Conservation (phyloP, 2,113 vertebrate species). For the Dendrocopos noguchii region DNA sequence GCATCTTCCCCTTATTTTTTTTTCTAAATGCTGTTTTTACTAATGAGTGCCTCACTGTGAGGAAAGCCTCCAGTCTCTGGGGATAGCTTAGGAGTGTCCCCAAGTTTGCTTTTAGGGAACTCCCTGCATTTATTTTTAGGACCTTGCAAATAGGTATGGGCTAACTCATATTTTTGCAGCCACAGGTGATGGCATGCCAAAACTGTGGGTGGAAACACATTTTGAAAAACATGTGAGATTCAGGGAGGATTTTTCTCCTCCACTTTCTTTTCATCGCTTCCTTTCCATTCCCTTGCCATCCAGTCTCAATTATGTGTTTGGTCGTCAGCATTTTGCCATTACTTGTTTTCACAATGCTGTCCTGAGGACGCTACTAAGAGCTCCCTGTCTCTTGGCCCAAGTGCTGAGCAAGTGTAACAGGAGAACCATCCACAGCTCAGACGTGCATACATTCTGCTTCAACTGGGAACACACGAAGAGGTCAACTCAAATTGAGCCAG, state of each 20-base stretch:
- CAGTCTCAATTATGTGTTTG: background rate
- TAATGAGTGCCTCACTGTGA: background rate
- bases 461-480: background rate
- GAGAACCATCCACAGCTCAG: background rate
- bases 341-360: background rate
- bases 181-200: slow-evolving; percentile 14
- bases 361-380: background rate
- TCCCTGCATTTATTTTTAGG: slow-evolving; percentile 14
- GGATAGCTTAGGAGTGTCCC: background rate
- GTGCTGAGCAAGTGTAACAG: background rate
- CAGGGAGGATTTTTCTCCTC: background rate
- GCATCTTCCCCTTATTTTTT: background rate
- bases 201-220: background rate
- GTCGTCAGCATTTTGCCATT: background rate
- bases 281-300: background rate
- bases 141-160: background rate
- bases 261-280: background rate
- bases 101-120: background rate
- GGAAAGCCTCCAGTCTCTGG: background rate
- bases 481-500: background rate
- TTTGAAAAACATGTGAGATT: background rate
- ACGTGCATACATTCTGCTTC: background rate
- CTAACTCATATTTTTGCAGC: background rate
- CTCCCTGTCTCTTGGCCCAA: background rate
- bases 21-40: background rate